Evolutionary conservation across 2,888 invertebrate genomes (phyloP), one percentile per base, ranked within the genome.

Genomic region (Orchesella flavescens): DNA sequence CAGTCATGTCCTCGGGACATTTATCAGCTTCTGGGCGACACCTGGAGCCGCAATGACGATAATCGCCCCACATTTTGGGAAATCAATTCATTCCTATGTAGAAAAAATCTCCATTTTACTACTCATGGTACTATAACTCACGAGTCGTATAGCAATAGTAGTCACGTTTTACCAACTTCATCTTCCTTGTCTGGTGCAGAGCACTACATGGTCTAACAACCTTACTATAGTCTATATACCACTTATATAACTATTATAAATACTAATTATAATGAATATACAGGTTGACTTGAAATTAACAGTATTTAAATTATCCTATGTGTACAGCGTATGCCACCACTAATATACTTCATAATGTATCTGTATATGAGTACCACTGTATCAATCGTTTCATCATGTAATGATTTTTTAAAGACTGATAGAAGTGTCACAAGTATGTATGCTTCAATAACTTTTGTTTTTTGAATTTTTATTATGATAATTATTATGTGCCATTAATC

Each of bases 11-110:
- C 75, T 10, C 92, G 94, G 87, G 96, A 97, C 90, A 94, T 97
- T 85, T 96, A 95, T 91, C 96, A 96, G 90, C 93, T 97, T 88
- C 96, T 97, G 95, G 93, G 94, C 88, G 96, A 96, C 91, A 97
- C 97, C 91, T 97, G 97, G 96, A 94, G 95, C 89, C 92, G 95
- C 76, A 94, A 94, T 89, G 94, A 95, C 72, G 92, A 92, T 75
- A 94, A 95, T 89, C 92, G 97, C 55, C 97, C 97, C 0, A 93
- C 94, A 84, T 97, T 97, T 92, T 92, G 94, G 89, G 96, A 97
- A 91, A 94, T 97, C 79, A 95, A 96, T 90, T 93, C 95, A 89
- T 97, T 95, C 91, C 92, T 97, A 87, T 93, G 93, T 87, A 90
- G 93, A 82, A 94, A 94, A 91, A 93, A 94, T 86, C 91, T 94